Evolutionary conservation across 2,888 invertebrate genomes (phyloP), one percentile per base, ranked within the genome.

Genomic region (Laspeyria flexula): DNA sequence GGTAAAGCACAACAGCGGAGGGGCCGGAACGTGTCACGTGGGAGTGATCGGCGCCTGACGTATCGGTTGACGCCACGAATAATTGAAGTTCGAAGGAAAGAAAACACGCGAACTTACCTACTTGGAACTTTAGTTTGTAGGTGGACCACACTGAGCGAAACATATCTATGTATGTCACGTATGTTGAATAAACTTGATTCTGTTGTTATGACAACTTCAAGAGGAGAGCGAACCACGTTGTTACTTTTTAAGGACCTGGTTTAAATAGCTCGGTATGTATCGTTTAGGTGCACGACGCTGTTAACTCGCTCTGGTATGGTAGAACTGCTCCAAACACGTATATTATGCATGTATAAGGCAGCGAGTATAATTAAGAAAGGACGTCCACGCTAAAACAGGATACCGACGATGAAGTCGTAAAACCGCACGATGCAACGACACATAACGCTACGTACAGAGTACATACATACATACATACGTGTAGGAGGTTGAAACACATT

Each of bases 1-100:
- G 87, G 86, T 87, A 85, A 83, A 81, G 81, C 80, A 79, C 83
- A 79, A 77, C 75, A 75, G 69, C 49, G 64, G 63, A 73, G 77
- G 75, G 77, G 66, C 60, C 62, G 58, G 62, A 63, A 69, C 75
- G 74, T 75, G 77, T 73, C 77, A 77, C 77, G 81, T 76, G 80
- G 75, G 80, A 73, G 75, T 75, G 77, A 75, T 79, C 75, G 71
- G 66, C 68, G 61, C 65, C 72, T 72, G 77, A 75, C 77, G 75
- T 78, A 74, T 76, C 77, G 69, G 64, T 60, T 67, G 69, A 57
- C 69, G 67, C 55, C 55, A 62, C 73, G 71, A 71, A 73, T 77
- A 72, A 80, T 77, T 75, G 75, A 73, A 71, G 60, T 66, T 67
- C 61, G 62, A 59, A 63, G 60, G 68, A 71, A 75, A 76, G 69